Evolutionary conservation across 2,113 vertebrate genomes (phyloP).

Genomic region (Zootoca vivipara): DNA sequence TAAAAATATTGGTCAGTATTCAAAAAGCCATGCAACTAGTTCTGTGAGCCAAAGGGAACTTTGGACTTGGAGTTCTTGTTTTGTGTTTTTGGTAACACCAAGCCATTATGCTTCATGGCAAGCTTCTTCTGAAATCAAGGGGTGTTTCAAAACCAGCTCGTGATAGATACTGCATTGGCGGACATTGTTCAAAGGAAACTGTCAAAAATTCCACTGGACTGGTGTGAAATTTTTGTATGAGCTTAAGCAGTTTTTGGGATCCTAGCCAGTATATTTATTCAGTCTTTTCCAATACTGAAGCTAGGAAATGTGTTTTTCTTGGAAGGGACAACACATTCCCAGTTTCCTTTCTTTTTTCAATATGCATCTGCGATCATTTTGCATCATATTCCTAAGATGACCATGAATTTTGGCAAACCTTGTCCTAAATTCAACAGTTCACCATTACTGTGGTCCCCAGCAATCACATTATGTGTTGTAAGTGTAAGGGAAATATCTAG

Average conservation of each 20-base stretch:
- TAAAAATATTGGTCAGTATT: not conserved
- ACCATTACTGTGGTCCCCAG: not conserved
- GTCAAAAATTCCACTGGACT: not conserved
- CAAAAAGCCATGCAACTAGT: not conserved
- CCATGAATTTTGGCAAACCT: not conserved
- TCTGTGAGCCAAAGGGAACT: not conserved
- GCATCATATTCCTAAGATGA: not conserved
- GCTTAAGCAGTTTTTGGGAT: not conserved
- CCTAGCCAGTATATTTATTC: not conserved
- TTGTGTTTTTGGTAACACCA: not conserved
- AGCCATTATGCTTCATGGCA: not conserved
- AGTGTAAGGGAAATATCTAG: not conserved
- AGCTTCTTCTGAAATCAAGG: not conserved
- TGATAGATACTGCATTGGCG: not conserved
- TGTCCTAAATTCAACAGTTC: not conserved
- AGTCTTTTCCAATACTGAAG: conserved; percentile 11
- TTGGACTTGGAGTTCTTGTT: not conserved
- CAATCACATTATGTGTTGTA: not conserved
- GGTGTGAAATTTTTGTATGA: not conserved
- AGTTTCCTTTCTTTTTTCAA: not conserved
- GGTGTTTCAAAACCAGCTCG: not conserved
- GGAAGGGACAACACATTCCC: not conserved
- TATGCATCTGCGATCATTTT: not conserved
- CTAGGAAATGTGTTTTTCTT: not conserved
- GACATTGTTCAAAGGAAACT: not conserved